Evolutionary conservation across 1,140 invertebrate genomes (phyloP).

Genomic region (Zaprionus inermis): DNA sequence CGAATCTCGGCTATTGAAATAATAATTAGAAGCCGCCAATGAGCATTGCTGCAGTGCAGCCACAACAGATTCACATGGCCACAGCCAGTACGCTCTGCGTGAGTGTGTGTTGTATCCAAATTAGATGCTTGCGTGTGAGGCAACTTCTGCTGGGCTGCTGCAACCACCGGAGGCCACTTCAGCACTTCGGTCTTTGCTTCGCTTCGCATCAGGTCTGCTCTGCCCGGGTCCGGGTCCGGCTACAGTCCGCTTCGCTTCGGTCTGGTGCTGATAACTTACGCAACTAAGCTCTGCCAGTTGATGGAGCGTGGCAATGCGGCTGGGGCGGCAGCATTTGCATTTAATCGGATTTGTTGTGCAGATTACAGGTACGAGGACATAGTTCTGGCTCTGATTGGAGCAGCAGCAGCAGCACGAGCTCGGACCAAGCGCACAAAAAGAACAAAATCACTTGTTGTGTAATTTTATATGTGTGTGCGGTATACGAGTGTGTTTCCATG

Average conservation of each 20-base stretch:
- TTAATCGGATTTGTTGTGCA: constrained; percentile 77
- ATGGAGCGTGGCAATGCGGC: constrained; percentile 1
- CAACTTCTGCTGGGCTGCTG: constrained; percentile 63
- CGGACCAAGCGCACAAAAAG: constrained; percentile 30
- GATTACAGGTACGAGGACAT: constrained; percentile 67
- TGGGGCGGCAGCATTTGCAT: constrained; percentile 65
- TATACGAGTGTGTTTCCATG: constrained; percentile 19
- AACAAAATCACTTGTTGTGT: constrained; percentile 73
- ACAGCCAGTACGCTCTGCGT: constrained; percentile 17
- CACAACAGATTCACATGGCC: constrained; percentile 12
- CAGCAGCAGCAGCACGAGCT: constrained; percentile 9
- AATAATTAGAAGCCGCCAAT: constrained; percentile 70
- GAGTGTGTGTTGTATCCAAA: constrained; percentile 29
- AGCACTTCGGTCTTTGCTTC: constrained; percentile 3
- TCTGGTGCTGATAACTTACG: constrained; percentile 70
- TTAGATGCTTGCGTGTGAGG: constrained; percentile 60
- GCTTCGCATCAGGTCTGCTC: background rate
- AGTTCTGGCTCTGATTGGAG: constrained; percentile 40
- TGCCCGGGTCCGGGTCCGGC: background rate
- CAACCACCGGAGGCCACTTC: constrained; percentile 52
- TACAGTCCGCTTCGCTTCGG: background rate
- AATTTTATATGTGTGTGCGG: constrained; percentile 44
- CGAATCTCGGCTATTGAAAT: constrained; percentile 64
- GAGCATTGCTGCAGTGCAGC: constrained; percentile 60
- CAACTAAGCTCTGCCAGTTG: constrained; percentile 70